Conservation (phyloP, 1,140 invertebrate genomes). For the Drosophila albomicans region DNA sequence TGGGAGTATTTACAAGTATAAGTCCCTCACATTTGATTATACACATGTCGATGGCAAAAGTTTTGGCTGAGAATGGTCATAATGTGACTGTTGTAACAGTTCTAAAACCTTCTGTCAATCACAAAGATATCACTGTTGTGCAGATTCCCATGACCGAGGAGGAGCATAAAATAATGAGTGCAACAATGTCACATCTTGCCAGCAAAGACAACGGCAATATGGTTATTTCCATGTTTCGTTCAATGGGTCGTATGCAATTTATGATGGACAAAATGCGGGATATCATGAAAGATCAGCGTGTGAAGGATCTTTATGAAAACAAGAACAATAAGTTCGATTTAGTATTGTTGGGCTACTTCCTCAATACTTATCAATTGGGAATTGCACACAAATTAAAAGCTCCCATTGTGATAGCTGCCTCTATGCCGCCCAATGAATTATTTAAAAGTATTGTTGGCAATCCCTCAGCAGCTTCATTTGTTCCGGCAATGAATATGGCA, state of each 20-base stretch:
- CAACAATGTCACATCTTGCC: constrained; percentile 16
- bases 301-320: constrained; percentile 63
- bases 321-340: constrained; percentile 67
- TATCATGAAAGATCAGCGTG: constrained; percentile 39
- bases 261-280: constrained; percentile 52
- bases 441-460: constrained; percentile 58
- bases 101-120: constrained; percentile 51
- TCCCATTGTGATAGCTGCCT: constrained; percentile 51
- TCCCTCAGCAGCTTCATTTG: constrained; percentile 57
- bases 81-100: constrained; percentile 71
- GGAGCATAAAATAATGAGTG: constrained; percentile 13
- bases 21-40: constrained; percentile 77
- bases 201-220: constrained; percentile 36
- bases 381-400: constrained; percentile 68
- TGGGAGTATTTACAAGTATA: constrained; percentile 67
- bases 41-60: constrained; percentile 68
- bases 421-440: constrained; percentile 36
- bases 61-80: constrained; percentile 69
- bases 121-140: constrained; percentile 54
- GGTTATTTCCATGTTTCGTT: constrained; percentile 8
- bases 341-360: constrained; percentile 63
- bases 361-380: constrained; percentile 70
- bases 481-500: constrained; percentile 38
- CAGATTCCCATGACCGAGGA: constrained; percentile 43
- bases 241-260: constrained; percentile 15